phyloP scores from a whole-genome alignment of 2,888 invertebrate genomes.

The Ormia ochracea region DNA sequence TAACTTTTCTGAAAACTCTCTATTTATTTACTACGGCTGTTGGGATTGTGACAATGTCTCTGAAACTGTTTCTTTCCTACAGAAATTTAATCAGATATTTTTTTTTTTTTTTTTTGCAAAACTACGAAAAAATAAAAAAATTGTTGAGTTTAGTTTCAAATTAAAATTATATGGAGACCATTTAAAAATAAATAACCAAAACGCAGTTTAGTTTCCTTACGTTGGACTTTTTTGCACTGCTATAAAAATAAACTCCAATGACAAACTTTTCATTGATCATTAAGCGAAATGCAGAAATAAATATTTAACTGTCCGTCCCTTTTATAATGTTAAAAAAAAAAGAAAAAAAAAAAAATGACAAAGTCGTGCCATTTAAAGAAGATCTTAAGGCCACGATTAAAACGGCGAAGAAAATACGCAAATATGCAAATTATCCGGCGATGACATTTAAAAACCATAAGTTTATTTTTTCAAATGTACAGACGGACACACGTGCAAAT shows the following conservation, averaged over 20 bases:
- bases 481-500: not conserved
- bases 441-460: conserved; percentile 62
- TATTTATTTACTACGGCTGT: no score
- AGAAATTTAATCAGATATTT: not conserved
- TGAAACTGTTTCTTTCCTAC: no score
- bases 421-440: conserved; percentile 64
- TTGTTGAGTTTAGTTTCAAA: not conserved
- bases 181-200: conserved; percentile 42
- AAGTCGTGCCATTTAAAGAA: conserved; percentile 57
- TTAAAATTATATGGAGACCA: conserved; percentile 14
- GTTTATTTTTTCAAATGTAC: conserved; percentile 18
- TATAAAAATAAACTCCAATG: conserved; percentile 15
- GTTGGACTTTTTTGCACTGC: not conserved
- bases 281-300: conserved; percentile 29
- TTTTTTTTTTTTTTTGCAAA: not conserved
- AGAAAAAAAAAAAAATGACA: no score
- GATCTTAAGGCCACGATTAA: conserved; percentile 54
- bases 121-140: not conserved
- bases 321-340: not conserved
- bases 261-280: conserved; percentile 42
- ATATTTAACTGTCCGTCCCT: not conserved
- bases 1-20: no score
- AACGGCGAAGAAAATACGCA: conserved; percentile 40
- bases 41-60: no score
- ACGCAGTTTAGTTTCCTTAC: conserved; percentile 10